phyloP scores from a whole-genome alignment of 1,140 invertebrate species.

The Drosophila albomicans region DNA sequence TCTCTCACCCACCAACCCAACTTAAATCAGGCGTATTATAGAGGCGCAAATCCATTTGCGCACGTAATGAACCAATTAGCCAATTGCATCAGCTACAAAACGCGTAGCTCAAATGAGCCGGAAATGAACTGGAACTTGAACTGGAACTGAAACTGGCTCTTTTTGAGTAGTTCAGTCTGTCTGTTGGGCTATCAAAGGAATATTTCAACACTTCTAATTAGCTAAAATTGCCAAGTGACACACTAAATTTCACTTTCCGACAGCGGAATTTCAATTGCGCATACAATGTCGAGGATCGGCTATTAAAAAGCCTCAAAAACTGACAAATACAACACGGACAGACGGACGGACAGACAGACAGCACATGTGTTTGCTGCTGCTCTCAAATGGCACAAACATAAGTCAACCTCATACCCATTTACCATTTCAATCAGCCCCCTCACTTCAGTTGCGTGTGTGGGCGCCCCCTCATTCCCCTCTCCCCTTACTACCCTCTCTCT shows the following conservation, averaged over 20 bases:
- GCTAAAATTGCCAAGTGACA: slow-evolving; percentile 80
- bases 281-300: slow-evolving; percentile 71
- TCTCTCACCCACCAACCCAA: neutral
- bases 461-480: neutral
- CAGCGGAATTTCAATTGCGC: slow-evolving; percentile 77
- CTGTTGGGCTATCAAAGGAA: slow-evolving; percentile 8
- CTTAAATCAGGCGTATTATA: slow-evolving; percentile 71
- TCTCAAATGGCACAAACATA: slow-evolving; percentile 61
- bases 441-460: neutral
- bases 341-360: neutral
- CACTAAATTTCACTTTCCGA: slow-evolving; percentile 74
- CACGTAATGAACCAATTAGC: slow-evolving; percentile 82
- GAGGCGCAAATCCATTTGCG: slow-evolving; percentile 81
- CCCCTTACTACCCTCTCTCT: neutral
- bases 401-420: slow-evolving; percentile 51
- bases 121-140: slow-evolving; percentile 24
- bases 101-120: slow-evolving; percentile 26
- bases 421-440: slow-evolving; percentile 15
- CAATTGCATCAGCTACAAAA: slow-evolving; percentile 44
- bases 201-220: slow-evolving; percentile 76
- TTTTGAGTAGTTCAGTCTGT: no score
- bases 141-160: slow-evolving; percentile 6
- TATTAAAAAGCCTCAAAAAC: slow-evolving; percentile 82
- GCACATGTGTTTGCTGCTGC: slow-evolving; percentile 41
- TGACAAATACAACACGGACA: neutral